Evolutionary conservation across 2,888 invertebrate genomes (phyloP).

Genomic region (Spialia ferax): DNA sequence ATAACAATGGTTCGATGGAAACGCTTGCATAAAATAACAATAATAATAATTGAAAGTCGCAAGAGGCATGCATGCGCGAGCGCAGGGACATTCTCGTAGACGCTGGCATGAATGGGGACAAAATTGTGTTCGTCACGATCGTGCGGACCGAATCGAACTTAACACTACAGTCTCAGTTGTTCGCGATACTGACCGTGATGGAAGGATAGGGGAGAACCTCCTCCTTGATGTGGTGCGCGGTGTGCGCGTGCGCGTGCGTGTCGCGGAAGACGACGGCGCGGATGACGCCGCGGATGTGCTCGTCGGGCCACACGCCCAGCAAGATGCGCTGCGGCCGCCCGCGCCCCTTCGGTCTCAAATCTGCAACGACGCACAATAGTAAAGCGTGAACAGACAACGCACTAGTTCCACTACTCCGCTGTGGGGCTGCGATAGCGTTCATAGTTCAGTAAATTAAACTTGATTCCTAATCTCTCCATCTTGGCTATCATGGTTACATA

Average conservation of each 20-base stretch:
- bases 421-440: constrained; percentile 13
- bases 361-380: constrained; percentile 86
- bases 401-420: constrained; percentile 39
- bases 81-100: constrained; percentile 38
- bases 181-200: constrained; percentile 80
- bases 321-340: constrained; percentile 96
- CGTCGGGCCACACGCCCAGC: constrained; percentile 97
- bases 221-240: constrained; percentile 93
- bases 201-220: constrained; percentile 76
- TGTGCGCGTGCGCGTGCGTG: constrained; percentile 90
- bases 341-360: constrained; percentile 96
- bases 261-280: constrained; percentile 97
- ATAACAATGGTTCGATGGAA: constrained; percentile 44
- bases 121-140: not conserved
- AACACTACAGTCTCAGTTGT: not conserved
- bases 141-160: not conserved
- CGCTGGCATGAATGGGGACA: not conserved
- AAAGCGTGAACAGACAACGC: constrained; percentile 78
- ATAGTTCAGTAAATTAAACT: not conserved
- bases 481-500: too few relatives aligned
- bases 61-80: constrained; percentile 63
- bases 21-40: constrained; percentile 47
- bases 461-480: too few relatives aligned
- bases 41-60: constrained; percentile 56
- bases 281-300: constrained; percentile 97